phyloP scores from a whole-genome alignment of 2,888 invertebrate genomes.

The Anorthoa munda region DNA sequence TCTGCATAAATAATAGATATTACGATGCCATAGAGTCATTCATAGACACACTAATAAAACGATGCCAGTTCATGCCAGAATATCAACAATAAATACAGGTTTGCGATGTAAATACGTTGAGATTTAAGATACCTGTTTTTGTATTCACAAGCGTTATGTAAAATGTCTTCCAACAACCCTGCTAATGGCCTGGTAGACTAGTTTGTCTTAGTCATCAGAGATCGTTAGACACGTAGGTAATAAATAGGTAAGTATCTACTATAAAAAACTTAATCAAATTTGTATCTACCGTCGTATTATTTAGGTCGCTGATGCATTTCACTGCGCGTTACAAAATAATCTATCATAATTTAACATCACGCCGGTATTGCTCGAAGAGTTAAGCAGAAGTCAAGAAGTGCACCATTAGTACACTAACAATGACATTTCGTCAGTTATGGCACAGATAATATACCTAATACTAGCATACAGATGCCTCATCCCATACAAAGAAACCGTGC shows the following conservation, averaged over 20 bases:
- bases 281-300: no score
- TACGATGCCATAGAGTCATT: neutral
- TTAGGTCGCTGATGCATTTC: no score
- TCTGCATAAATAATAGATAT: neutral
- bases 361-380: no score
- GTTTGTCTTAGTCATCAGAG: slow-evolving; percentile 22
- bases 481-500: no score
- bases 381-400: no score
- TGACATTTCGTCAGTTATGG: no score
- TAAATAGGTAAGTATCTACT: neutral
- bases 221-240: neutral
- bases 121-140: neutral
- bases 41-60: neutral
- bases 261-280: neutral
- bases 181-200: neutral
- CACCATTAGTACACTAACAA: no score
- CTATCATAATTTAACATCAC: no score
- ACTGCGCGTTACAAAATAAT: no score
- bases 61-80: no score
- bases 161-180: slow-evolving; percentile 1
- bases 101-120: neutral
- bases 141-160: neutral
- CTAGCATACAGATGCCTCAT: no score
- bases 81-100: slow-evolving; percentile 5
- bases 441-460: no score